phyloP scores from a whole-genome alignment of 2,797 vertebrate species.

The Phrynocephalus guinanensis region DNA sequence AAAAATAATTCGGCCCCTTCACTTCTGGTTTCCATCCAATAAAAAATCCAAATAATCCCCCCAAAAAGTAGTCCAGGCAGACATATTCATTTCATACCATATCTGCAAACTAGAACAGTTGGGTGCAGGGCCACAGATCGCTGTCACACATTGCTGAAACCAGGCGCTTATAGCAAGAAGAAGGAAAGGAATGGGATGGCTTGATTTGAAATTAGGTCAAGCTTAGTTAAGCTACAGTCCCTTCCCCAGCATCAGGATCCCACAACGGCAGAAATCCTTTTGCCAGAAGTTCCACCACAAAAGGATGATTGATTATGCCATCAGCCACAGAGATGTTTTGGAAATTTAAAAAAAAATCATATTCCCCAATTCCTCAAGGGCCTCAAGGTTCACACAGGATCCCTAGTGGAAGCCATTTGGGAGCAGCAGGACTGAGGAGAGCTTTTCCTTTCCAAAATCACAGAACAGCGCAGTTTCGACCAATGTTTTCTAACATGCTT shows the following conservation, averaged over 20 bases:
- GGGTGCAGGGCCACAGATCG: not conserved
- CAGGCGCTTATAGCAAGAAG: not conserved
- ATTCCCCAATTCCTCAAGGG: no score
- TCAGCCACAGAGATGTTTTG: no score
- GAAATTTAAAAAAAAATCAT: no score
- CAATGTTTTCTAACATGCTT: not conserved
- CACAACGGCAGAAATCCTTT: not conserved
- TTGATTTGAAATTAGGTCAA: conserved; percentile 12
- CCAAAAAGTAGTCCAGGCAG: not conserved
- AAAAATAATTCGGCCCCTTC: not conserved
- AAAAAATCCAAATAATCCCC: no score
- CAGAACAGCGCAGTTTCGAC: no score
- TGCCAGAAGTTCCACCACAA: no score
- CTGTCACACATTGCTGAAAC: not conserved
- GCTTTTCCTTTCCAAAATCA: no score
- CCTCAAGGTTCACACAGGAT: no score
- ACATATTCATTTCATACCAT: not conserved
- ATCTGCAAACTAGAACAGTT: conserved; percentile 3
- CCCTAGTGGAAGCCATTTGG: no score
- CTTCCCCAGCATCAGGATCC: not conserved
- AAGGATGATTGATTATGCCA: no score
- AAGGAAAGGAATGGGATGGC: not conserved
- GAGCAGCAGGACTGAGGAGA: no score
- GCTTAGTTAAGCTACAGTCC: not conserved
- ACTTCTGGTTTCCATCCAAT: not conserved